phyloP scores from a whole-genome alignment of 1,140 invertebrate genomes.

The Ostrea edulis region DNA sequence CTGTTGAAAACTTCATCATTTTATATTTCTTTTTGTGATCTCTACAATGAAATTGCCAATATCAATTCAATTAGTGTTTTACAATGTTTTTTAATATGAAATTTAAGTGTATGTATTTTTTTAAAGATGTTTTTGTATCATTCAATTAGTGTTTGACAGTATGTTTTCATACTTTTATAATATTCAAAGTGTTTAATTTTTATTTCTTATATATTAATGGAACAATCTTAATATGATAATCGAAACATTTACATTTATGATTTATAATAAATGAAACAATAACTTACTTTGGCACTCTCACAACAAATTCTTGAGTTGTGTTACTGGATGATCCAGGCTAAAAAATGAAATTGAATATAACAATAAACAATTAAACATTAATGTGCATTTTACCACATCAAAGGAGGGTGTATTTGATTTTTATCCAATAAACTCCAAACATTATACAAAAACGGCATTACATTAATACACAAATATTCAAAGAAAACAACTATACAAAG shows the following conservation, averaged over 20 bases:
- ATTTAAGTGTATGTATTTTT: neutral
- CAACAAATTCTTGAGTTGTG: constrained; percentile 64
- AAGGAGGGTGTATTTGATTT: no score
- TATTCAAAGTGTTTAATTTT: neutral
- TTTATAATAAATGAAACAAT: neutral
- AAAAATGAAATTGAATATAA: constrained; percentile 37
- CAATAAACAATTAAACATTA: neutral
- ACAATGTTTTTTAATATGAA: neutral
- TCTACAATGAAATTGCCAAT: constrained; percentile 74
- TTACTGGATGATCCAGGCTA: constrained; percentile 49
- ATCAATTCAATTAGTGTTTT: neutral
- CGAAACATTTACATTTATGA: neutral
- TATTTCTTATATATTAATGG: neutral
- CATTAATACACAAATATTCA: no score
- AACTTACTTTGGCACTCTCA: constrained; percentile 68
- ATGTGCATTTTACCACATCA: neutral
- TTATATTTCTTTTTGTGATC: constrained; percentile 90
- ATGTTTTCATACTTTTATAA: no score
- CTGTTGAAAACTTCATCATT: constrained; percentile 95
- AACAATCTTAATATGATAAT: neutral
- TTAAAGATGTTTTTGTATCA: neutral
- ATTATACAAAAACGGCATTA: no score
- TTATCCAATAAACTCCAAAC: no score
- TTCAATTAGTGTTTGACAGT: neutral
- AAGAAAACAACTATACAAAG: no score